These are phyloP conservation scores for Cryptomyrus ogoouensis DNA, from an alignment of 2,113 vertebrate genomes.

Conservation along the genomic window DNA sequence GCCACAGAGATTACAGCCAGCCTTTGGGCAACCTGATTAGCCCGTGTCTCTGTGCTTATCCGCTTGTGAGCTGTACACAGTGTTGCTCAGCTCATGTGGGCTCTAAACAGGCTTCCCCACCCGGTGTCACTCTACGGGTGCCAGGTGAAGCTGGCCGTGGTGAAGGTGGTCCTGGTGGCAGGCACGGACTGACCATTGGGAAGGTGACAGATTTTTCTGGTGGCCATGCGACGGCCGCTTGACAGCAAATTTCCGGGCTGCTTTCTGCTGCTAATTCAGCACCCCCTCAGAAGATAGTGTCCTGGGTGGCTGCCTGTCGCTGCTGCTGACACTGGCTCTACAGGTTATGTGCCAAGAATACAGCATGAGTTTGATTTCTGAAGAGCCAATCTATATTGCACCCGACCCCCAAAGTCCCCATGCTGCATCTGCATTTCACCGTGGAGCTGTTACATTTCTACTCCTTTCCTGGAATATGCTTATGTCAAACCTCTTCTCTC, in stretches of 20 bases:
- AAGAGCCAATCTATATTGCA: no score
- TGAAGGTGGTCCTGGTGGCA: neutral
- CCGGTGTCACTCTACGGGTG: neutral
- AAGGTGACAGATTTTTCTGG: neutral
- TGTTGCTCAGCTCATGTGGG: neutral
- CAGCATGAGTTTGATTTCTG: neutral
- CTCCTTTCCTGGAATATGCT: neutral
- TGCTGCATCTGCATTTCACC: neutral
- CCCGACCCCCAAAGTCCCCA: no score
- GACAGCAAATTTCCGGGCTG: neutral
- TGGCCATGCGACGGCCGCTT: neutral
- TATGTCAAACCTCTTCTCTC: neutral
- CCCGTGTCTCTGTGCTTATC: neutral
- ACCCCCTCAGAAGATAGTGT: neutral
- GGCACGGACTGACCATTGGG: neutral
- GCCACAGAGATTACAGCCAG: neutral
- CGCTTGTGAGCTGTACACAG: neutral
- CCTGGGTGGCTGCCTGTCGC: neutral
- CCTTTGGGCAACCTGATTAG: neutral
- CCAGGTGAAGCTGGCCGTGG: neutral
- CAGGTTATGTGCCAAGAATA: neutral
- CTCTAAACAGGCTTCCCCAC: neutral
- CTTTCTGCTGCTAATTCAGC: neutral
- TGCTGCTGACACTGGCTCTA: neutral
- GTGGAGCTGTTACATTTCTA: neutral